Base-by-base conservation (phyloP, 1,140 invertebrate genomes). In the Heliconius himera region DNA sequence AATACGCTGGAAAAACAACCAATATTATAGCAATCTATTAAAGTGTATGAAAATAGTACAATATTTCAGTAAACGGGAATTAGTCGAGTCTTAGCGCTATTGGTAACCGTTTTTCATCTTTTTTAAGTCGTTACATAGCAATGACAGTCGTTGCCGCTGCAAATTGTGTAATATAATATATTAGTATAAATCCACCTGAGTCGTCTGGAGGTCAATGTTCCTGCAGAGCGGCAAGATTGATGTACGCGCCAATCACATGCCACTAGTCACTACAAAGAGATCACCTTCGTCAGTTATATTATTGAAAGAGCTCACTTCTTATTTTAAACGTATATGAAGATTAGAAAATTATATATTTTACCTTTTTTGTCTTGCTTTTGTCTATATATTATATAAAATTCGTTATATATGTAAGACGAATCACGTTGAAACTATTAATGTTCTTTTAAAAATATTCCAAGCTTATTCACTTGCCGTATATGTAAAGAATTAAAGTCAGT, bases 121-220 rank as follows among this genome's bases (percentile, higher is more conserved):
- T 88, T 87, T 85, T 84, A 76, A 84, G 84, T 79, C 81, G 80
- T 83, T 86, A 86, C 80, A 84, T 79, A 84, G 82, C 82, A 86
- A 88, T 89, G 88, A 88, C 83, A 86, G 77, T 79, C 79, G 83
- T 84, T 81, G 78, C 79, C 81, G 80, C 74, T 85, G 74, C 79
- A 77, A 81, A 82, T 83, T 73, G 80, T 85, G 78, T 72, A 82
- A 84, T 78, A 82, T 82, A 82, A 54, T 51, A 71, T 13, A 33
- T 26, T 38, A 72, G 22, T 77, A 82, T 88, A 81, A 77, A 85
- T 81, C 84, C 86, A 93, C 90, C 90, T 93, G 88, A 80, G 76
- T 73, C 82, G 89, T 89, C 88, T 91, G 85, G 85, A 90, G 91
- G 89, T 90, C 90, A 84, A 78, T 81, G 81, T 85, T 80, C 83